These are phyloP conservation scores for Australoheros facetus DNA, from an alignment of 2,797 vertebrate species.

Conservation along the genomic window DNA sequence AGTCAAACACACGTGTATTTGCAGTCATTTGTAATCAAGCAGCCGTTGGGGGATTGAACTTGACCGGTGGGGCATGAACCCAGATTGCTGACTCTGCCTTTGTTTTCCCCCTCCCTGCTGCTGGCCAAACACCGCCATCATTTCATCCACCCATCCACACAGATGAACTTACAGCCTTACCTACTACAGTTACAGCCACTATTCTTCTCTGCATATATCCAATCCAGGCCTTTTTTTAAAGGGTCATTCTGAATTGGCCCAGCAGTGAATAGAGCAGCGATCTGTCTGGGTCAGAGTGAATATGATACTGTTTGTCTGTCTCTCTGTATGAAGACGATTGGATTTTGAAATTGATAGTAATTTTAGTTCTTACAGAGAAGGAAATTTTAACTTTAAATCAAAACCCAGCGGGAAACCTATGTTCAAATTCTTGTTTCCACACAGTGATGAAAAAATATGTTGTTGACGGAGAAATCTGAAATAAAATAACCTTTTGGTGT, in stretches of 20 bases:
- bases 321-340: slow-evolving; percentile 5
- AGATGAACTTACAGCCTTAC: slow-evolving; percentile 65
- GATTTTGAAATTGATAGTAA: slow-evolving; percentile 6
- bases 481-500: background rate
- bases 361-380: slow-evolving; percentile 1
- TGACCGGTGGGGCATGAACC: slow-evolving; percentile 48
- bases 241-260: slow-evolving; percentile 35
- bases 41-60: slow-evolving; percentile 40
- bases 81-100: slow-evolving; percentile 53
- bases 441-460: background rate
- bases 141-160: slow-evolving; percentile 24
- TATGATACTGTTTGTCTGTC: slow-evolving; percentile 47
- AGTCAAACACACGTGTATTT: slow-evolving; percentile 6
- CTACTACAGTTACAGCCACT: slow-evolving; percentile 50
- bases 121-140: slow-evolving; percentile 32
- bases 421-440: background rate
- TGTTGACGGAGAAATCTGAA: background rate
- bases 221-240: slow-evolving; percentile 42
- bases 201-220: slow-evolving; percentile 53
- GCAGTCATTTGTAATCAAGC: background rate
- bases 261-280: slow-evolving; percentile 24
- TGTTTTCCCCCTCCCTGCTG: slow-evolving; percentile 10
- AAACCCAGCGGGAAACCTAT: background rate
- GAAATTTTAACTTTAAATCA: background rate
- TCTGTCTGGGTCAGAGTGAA: slow-evolving; percentile 57